Base-by-base conservation (phyloP, 2,113 vertebrate species). In the Corydoras sp. region DNA sequence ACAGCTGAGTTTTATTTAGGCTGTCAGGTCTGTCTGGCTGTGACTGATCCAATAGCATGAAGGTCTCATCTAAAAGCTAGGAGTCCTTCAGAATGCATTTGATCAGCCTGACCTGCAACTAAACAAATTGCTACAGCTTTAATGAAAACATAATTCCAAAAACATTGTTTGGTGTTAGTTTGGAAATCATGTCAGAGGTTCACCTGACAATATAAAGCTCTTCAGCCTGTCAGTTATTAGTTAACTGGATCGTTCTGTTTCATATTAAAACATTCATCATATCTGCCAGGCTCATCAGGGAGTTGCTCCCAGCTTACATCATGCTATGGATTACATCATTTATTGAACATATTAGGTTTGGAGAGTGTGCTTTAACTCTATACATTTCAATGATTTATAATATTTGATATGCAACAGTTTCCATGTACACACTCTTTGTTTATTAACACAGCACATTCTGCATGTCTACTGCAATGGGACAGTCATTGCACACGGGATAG, bases 1-100 rank as follows among this genome's bases (percentile, higher is more conserved):
- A 50, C 9, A 53, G 13, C 65, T 55, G 58, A 71, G 60, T 43
- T 56, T 63, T 58, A 72, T 58, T n/a, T 11, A 12, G 43, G 24
- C 54, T 59, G 54, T 72, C 55, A 65, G 35, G 32, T 59, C 31
- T 67, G 65, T 14, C 53, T 18, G 31, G 18, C 14, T 9, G 32
- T 58, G 29, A 66, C n/a, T 60, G 56, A 66, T n/a, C 10, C 62
- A 59, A 73, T 68, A 30, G 43, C 65, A 68, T 53, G 24, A 58
- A 72, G 51, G 31, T n/a, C 31, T 49, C 50, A 24, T 62, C 51
- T 49, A 29, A 65, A 14, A 49, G 14, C 14, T 32, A n/a, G 7
- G 30, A 31, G 30, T 6, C 49, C 13, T 49, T n/a, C 61, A 56
- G 54, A 64, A 15, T 31, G 10, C 6, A 6, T 58, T 65, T 72